Percentiles rank a stretch among this genome's conserved stretches.
Evolutionary conservation across 2,888 invertebrate genomes (phyloP).

Genomic region (Clunio marinus): DNA sequence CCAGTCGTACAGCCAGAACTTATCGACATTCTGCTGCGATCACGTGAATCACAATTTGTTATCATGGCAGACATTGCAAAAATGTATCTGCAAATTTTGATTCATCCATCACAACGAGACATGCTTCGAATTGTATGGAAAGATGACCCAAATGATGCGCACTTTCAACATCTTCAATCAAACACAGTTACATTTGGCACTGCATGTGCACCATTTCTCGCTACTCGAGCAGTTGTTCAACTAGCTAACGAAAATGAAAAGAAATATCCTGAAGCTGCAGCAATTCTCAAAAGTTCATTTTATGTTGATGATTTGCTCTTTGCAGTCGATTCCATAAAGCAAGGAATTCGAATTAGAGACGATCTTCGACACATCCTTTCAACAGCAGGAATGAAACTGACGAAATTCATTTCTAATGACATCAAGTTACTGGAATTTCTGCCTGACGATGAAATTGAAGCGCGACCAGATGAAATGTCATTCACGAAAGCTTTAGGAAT

Average conservation of each 20-base stretch:
- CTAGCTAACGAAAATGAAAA: conserved; percentile 1
- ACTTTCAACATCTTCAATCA: conserved; percentile 39
- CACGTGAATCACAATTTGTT: conserved; percentile 35
- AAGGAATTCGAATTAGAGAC: not conserved
- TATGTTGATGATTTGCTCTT: not conserved
- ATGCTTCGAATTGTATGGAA: conserved; percentile 40
- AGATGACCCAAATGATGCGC: conserved; percentile 22
- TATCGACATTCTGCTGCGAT: conserved; percentile 29
- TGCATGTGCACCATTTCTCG: conserved; percentile 41
- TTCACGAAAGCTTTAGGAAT: no score
- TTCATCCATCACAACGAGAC: conserved; percentile 32
- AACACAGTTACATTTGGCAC: conserved; percentile 42
- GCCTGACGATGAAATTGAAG: not conserved
- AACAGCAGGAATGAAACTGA: not conserved
- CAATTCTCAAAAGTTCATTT: conserved; percentile 17
- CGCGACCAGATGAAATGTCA: no score
- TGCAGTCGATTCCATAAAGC: not conserved
- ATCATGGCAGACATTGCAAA: conserved; percentile 37
- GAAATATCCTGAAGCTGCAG: conserved; percentile 23
- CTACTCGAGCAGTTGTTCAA: conserved; percentile 30
- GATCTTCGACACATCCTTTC: not conserved
- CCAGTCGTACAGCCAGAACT: conserved; percentile 37
- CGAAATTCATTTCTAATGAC: not conserved
- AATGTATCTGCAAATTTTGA: conserved; percentile 40
- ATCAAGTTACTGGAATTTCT: not conserved